phyloP scores from a whole-genome alignment of 2,888 invertebrate species.

The Acanthopleura granulata region DNA sequence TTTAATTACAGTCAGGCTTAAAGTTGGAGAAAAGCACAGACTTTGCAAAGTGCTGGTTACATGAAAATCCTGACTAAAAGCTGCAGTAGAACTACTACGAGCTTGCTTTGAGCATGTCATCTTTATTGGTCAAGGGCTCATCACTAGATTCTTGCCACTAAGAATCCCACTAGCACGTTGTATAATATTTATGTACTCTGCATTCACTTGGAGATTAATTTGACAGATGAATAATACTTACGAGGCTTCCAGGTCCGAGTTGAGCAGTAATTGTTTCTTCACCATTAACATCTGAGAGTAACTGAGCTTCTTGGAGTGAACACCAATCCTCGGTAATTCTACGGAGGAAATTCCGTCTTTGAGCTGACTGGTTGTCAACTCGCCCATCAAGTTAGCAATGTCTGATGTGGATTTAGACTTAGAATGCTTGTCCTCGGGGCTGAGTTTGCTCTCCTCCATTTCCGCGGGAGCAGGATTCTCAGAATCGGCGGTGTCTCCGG shows the following conservation, averaged over 20 bases:
- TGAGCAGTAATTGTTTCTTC: slow-evolving; percentile 66
- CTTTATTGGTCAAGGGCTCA: too few species aligned
- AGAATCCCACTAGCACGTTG: too few species aligned
- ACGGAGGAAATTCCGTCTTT: slow-evolving; percentile 63
- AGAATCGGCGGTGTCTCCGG: background rate
- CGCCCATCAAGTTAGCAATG: slow-evolving; percentile 49
- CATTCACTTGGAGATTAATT: background rate
- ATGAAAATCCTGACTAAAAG: too few species aligned
- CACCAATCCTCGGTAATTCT: slow-evolving; percentile 50
- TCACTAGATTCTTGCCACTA: too few species aligned
- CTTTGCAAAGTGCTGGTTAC: too few species aligned
- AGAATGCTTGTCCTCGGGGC: slow-evolving; percentile 21
- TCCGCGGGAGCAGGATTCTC: background rate
- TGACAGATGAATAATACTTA: slow-evolving; percentile 58
- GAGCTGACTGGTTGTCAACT: slow-evolving; percentile 47
- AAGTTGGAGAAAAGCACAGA: too few species aligned
- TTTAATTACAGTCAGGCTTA: too few species aligned
- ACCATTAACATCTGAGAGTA: slow-evolving; percentile 60
- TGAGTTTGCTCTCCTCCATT: background rate
- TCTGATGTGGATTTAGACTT: slow-evolving; percentile 54
- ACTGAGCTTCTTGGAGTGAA: slow-evolving; percentile 40
- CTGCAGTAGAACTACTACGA: too few species aligned
- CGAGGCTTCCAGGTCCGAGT: slow-evolving; percentile 69
- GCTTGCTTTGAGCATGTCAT: too few species aligned
- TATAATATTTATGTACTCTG: too few species aligned